Base-by-base conservation (phyloP, 2,113 vertebrate genomes). In the Danionella cerebrum region DNA sequence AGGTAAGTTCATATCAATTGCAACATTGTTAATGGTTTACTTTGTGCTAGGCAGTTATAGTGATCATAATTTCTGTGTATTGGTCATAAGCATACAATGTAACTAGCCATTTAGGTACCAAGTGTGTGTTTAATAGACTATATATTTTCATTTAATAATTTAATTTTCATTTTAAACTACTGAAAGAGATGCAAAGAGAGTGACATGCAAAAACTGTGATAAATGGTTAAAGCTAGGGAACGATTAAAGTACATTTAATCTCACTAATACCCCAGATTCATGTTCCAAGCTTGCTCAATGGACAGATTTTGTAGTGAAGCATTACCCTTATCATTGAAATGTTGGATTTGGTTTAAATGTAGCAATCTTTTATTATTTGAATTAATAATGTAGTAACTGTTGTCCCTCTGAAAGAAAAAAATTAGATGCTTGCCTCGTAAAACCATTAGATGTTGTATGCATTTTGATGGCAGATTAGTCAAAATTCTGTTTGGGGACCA, bases 1-100 rank as follows among this genome's bases (percentile, higher is more conserved):
- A 12, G 52, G 66, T 74, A 74, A 69, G 71, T 27, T 8, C 10
- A 4, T 33, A 2, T 53, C 21, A 5, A 54, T 25, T 18, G 11
- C 38, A 19, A 27, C 27, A 2, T 27, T 5, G n/a, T 67, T 14
- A 14, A 21, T 2, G 4, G 14, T 27, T 14, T 21, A n/a, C n/a
- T 72, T 63, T 63, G 9, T 5, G 21, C 5, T 36, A 12, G 6
- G 16, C 2, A 21, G n/a, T 45, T 13, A 13, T 14, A 33, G 29
- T 1, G 10, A 29, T 11, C 9, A 60, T 29, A 29, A 18, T 60
- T 10, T 60, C 1, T 10, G 0, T 1, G 10, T 2, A 24, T 11
- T 9, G 11, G 9, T 52, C n/a, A 24, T 52, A 7, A 33, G 29
- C 29, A 13, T 25, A 18, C 1, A 44, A n/a, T n/a, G n/a, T n/a